Base-by-base conservation (phyloP, 2,797 vertebrate species). In the Bradypodion pumilum region DNA sequence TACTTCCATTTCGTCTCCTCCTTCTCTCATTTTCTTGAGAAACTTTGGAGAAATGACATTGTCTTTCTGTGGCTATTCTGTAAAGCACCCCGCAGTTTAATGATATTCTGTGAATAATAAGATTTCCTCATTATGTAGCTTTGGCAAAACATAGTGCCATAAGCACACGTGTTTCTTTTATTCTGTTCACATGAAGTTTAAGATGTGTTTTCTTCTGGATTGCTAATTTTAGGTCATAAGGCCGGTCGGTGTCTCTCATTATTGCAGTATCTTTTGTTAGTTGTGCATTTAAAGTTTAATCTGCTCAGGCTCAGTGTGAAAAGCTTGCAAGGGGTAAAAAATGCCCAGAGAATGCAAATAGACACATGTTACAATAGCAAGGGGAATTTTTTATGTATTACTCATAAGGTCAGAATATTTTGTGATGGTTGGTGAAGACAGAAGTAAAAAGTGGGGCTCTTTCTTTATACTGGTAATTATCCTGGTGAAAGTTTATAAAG, bases 211-310 rank as follows among this genome's bases (percentile, higher is more conserved):
- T 70, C 37, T 70, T 70, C 68, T 7, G 75, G 52, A 72, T 79
- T 15, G 2, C 15, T 44, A 63, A 65, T 63, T 78, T 25, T 44
- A 44, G 40, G 32, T 19, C 73, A 15, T 19, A 35, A 52, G 32
- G 49, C 69, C 49, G 80, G 46, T 69, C 49, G 80, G 46, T 69
- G 44, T 84, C 29, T 7, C 46, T 73, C 40, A 72, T 84, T 84
- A 70, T 59, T 40, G 10, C 25, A 35, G 37, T 69, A 56, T 68
- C 73, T 68, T 37, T 21, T 46, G 15, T 78, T 74, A 78, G 62
- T 25, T 78, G 56, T 37, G 35, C 32, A 52, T 65, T 83, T 59
- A 78, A 37, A 27, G 52, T 78, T 32, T 56, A 70, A 80, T 74
- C 25, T 8, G 60, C 29, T 60, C 1, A 62, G 23, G 37, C 4